A percentile compares a stretch with the other conserved stretches of the same genome.
These are phyloP conservation scores for Pseudomyrmex cubaensis DNA, from an alignment of 1,140 invertebrate species.

Conservation along the genomic window DNA sequence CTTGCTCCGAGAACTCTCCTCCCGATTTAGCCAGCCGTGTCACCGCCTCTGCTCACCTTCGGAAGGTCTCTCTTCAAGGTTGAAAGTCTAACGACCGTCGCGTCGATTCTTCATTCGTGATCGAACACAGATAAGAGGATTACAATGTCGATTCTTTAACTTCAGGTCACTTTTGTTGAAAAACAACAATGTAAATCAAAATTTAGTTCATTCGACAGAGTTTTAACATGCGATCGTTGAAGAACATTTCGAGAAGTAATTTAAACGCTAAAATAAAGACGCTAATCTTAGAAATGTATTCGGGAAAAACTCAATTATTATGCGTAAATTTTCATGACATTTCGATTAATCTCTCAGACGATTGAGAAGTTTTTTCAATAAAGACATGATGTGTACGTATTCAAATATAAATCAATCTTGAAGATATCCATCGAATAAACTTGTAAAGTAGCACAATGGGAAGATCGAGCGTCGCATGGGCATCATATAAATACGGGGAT, in stretches of 20 bases:
- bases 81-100: constrained; percentile 71
- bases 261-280: not conserved
- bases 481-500: constrained; percentile 50
- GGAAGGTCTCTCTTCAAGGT: constrained; percentile 74
- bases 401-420: constrained; percentile 26
- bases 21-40: constrained; percentile 70
- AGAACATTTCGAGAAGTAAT: not conserved
- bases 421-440: constrained; percentile 38
- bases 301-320: too few relatives aligned
- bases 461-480: not conserved
- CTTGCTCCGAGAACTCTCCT: constrained; percentile 74
- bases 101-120: constrained; percentile 43
- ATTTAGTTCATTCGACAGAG: not conserved
- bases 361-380: not conserved
- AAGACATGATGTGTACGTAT: not conserved
- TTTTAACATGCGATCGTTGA: not conserved
- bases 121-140: constrained; percentile 37
- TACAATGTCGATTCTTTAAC: constrained; percentile 33
- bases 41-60: constrained; percentile 71
- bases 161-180: not conserved
- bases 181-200: not conserved
- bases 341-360: not conserved
- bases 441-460: constrained; percentile 42
- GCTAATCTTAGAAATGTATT: too few relatives aligned
- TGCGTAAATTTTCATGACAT: too few relatives aligned